A percentile compares a stretch with the other conserved stretches of the same genome.
These are phyloP conservation scores for Indicator indicator DNA, from an alignment of 2,113 vertebrate species.

Conservation along the genomic window DNA sequence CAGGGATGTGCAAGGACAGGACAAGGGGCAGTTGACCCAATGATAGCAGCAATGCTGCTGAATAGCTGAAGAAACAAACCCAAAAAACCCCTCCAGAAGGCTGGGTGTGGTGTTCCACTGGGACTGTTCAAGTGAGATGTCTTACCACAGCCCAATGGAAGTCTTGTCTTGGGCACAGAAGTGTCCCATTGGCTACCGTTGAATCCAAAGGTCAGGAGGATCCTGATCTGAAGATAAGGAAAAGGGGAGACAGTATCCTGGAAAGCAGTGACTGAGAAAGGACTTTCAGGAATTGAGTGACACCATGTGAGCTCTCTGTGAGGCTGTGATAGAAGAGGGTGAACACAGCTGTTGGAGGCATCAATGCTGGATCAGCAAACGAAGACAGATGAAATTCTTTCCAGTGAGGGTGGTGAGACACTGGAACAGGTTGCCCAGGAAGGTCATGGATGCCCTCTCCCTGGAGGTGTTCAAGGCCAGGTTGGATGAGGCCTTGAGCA, in stretches of 20 bases:
- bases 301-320: background rate
- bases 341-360: background rate
- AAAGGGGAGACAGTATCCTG: background rate
- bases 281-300: slow-evolving; percentile 5
- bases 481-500: too few species aligned
- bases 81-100: background rate
- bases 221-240: background rate
- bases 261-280: background rate
- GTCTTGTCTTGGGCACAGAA: background rate
- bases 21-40: background rate
- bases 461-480: too few species aligned
- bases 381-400: background rate
- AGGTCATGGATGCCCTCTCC: too few species aligned
- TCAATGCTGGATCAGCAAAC: background rate
- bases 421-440: too few species aligned
- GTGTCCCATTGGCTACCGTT: background rate
- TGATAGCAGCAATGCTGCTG: background rate
- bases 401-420: too few species aligned
- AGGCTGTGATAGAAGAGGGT: background rate
- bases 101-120: background rate
- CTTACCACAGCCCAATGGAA: background rate
- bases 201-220: background rate
- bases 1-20: too few species aligned
- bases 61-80: background rate
- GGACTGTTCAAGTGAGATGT: background rate